Evolutionary conservation across 2,888 invertebrate genomes (phyloP).

Genomic region (Geotrupes spiniger): DNA sequence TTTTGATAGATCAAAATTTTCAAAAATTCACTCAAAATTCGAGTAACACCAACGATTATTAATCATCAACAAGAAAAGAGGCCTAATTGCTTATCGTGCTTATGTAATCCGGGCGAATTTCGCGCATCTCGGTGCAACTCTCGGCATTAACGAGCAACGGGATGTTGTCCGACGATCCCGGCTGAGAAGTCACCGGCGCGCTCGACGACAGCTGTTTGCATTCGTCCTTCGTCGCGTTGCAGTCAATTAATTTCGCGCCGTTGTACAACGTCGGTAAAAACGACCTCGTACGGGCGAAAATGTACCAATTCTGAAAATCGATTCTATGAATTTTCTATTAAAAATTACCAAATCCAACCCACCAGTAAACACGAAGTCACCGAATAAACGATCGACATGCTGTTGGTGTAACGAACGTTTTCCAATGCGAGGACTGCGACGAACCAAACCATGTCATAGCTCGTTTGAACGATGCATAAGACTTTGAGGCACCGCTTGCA

Average conservation of each 20-base stretch:
- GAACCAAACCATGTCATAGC: slow-evolving; percentile 72
- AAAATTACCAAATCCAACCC: slow-evolving; percentile 32
- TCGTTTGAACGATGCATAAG: slow-evolving; percentile 66
- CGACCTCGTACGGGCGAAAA: slow-evolving; percentile 45
- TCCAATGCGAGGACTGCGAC: slow-evolving; percentile 71
- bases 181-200: slow-evolving; percentile 25
- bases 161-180: slow-evolving; percentile 46
- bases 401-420: slow-evolving; percentile 60
- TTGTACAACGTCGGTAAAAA: slow-evolving; percentile 39
- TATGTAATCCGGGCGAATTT: slow-evolving; percentile 49
- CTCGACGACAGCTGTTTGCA: slow-evolving; percentile 23
- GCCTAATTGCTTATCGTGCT: slow-evolving; percentile 52
- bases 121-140: slow-evolving; percentile 48
- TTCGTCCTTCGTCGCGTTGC: slow-evolving; percentile 28
- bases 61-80: background rate
- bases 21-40: slow-evolving; percentile 1
- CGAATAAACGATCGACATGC: slow-evolving; percentile 59
- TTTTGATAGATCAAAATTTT: slow-evolving; percentile 13
- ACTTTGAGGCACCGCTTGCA: slow-evolving; percentile 60
- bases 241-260: slow-evolving; percentile 22
- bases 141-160: slow-evolving; percentile 44
- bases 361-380: slow-evolving; percentile 60
- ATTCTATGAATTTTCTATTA: background rate
- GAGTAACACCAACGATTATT: background rate
- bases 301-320: slow-evolving; percentile 48